Evolutionary conservation across 2,113 vertebrate genomes (phyloP).

Genomic region (Mionectes macconnelli): DNA sequence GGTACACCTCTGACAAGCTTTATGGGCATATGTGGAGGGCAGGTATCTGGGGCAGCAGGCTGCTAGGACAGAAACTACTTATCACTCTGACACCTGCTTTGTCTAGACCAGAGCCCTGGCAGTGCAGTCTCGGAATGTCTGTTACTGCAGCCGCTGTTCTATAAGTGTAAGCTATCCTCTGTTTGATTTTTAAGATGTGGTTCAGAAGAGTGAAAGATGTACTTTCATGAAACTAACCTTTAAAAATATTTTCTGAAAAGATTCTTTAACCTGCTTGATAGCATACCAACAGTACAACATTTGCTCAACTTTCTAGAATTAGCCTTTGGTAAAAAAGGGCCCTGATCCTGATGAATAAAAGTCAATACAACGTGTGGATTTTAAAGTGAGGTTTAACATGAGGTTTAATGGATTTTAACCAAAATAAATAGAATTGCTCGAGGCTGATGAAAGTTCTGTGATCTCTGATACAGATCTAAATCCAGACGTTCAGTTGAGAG

Average conservation of each 20-base stretch:
- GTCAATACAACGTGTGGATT: background rate
- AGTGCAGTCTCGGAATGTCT: background rate
- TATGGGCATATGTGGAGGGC: background rate
- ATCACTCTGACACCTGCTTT: background rate
- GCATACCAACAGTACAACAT: background rate
- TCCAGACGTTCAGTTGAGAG: background rate
- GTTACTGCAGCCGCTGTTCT: background rate
- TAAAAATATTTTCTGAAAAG: slow-evolving; percentile 14
- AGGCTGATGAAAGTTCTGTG: background rate
- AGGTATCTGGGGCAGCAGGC: background rate
- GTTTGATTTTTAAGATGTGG: background rate
- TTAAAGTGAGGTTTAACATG: background rate
- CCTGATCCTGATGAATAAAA: background rate
- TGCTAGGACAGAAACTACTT: background rate
- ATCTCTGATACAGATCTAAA: background rate
- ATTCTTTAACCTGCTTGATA: background rate
- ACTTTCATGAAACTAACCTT: background rate
- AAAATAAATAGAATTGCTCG: background rate
- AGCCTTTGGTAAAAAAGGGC: background rate
- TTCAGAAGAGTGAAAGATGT: background rate
- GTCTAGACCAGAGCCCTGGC: background rate
- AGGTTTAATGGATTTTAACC: background rate
- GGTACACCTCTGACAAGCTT: background rate
- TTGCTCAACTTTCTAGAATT: background rate
- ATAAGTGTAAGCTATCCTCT: background rate